phyloP scores from a whole-genome alignment of 2,113 vertebrate genomes.

The Muntiacus reevesi region DNA sequence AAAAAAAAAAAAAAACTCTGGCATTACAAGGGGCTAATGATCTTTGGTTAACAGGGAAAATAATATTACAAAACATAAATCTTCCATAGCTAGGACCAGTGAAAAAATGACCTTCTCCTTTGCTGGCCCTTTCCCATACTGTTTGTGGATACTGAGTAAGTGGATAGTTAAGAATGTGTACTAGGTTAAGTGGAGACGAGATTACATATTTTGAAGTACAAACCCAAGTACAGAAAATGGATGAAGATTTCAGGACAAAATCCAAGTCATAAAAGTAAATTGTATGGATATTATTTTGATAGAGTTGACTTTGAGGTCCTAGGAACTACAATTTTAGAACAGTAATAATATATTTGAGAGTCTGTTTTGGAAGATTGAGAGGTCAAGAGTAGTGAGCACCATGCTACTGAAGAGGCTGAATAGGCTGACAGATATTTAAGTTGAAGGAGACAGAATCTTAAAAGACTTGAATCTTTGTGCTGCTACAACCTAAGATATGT shows the following conservation, averaged over 20 bases:
- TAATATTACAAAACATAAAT: neutral
- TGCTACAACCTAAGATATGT: too few relatives aligned
- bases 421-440: neutral
- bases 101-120: neutral
- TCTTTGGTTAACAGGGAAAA: neutral
- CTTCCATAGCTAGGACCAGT: neutral
- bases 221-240: neutral
- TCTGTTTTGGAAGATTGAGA: neutral
- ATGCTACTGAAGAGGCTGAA: neutral
- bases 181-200: neutral
- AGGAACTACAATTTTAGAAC: neutral
- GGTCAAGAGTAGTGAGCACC: neutral
- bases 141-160: neutral
- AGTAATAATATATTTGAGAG: neutral
- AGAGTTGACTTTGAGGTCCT: neutral
- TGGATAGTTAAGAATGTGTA: neutral
- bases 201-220: neutral
- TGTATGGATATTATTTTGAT: neutral
- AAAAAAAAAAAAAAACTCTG: neutral
- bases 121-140: neutral
- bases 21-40: neutral
- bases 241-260: too few relatives aligned
- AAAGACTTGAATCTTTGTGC: neutral
- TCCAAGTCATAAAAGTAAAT: neutral
- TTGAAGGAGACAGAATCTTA: neutral